phyloP scores from a whole-genome alignment of 2,797 vertebrate genomes.

The Pogonophryne albipinna region DNA sequence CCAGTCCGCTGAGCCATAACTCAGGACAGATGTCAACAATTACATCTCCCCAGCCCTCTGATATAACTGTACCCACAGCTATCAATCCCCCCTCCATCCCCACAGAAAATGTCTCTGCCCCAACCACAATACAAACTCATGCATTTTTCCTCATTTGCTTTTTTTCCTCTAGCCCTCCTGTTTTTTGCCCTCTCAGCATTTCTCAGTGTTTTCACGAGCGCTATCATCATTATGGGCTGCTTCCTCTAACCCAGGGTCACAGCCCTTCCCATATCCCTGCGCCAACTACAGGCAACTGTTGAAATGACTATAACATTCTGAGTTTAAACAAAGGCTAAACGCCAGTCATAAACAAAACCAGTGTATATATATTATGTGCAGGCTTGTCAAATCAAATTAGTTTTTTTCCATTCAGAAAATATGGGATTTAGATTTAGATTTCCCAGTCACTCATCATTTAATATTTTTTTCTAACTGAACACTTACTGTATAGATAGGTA shows the following conservation, averaged over 20 bases:
- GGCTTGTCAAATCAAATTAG: background rate
- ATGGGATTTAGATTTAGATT: background rate
- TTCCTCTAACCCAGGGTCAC: constrained; percentile 76
- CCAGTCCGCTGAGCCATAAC: constrained; percentile 49
- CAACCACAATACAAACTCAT: constrained; percentile 78
- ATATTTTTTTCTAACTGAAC: background rate
- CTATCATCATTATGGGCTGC: constrained; percentile 70
- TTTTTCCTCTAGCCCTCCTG: constrained; percentile 45
- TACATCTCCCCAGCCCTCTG: constrained; percentile 68
- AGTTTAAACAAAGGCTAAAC: background rate
- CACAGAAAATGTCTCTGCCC: constrained; percentile 69
- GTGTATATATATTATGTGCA: background rate
- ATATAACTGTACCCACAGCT: constrained; percentile 49
- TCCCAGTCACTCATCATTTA: background rate
- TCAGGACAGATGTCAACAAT: constrained; percentile 82
- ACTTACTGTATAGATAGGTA: background rate
- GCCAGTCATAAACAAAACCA: background rate
- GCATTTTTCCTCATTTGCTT: constrained; percentile 68
- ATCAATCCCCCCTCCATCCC: constrained; percentile 45
- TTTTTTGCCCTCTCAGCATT: constrained; percentile 80
- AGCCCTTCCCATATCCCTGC: constrained; percentile 45
- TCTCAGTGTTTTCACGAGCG: constrained; percentile 69
- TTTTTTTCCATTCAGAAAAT: background rate
- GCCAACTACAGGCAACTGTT: constrained; percentile 26
- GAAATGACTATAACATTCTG: constrained; percentile 21